Base-by-base conservation (phyloP, 1,140 invertebrate genomes). In the Drosophila sproati region DNA sequence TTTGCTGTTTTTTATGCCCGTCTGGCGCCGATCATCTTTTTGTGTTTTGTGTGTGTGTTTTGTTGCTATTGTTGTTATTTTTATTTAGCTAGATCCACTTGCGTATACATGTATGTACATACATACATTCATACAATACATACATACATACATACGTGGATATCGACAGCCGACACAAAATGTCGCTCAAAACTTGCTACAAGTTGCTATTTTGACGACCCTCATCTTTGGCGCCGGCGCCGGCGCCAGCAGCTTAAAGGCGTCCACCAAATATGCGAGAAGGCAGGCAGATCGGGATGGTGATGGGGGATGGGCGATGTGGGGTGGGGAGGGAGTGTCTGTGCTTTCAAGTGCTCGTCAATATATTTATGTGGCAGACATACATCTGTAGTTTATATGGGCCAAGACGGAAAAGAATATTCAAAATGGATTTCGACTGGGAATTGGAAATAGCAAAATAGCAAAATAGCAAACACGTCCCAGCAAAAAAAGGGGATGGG, bases 11-110 rank as follows among this genome's bases (percentile, higher is more conserved):
- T 86, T 87, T 73, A 88, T 87, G 83, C 51, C 47, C 77, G 83
- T 87, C 83, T 87, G 83, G 83, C 83, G 83, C 83, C 83, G 62
- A 79, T 76, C 68, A 67, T 60, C 59, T 76, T 61, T 57, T 54
- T 66, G 62, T 59, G 51, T 69, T 50, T 60, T 71, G 61, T 67
- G 12, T 12, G 12, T 62, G 3, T 31, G 3, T 48, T 54, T 48
- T 51, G 29, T 32, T n/a, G 28, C 4, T 37, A 0, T 62, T 63
- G 34, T 50, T 12, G 45, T 10, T 45, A 34, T 5, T 60, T 61
- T 62, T 12, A 45, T 29, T 43, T n/a, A 5, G 29, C 29, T 20
- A 43, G 48, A 45, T 37, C 54, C 20, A 20, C 20, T 20, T 20
- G 20, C 20, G 20, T 64, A 52, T 39, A 12, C 12, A 12, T 12